Base-by-base conservation (phyloP, 2,888 invertebrate genomes). In the Dascillus cervinus region DNA sequence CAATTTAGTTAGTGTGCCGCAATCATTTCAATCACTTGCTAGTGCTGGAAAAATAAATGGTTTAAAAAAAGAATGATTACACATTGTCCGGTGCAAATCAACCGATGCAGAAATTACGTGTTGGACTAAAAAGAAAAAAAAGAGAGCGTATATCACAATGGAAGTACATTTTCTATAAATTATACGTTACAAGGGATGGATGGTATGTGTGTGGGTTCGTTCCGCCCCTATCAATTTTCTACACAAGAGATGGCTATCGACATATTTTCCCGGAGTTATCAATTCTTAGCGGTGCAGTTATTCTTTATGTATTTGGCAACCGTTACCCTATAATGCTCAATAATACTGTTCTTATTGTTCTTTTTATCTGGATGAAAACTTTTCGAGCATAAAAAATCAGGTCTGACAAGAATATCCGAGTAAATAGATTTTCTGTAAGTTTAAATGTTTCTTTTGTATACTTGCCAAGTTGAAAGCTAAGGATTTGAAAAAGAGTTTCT, bases 361-460 rank as follows among this genome's bases (percentile, higher is more conserved):
- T 39, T 47, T n/a, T 49, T 51, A 51, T 52, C 53, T 44, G 41
- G 46, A 47, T 46, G 47, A 42, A 42, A 53, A 53, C 48, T 54
- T 52, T 44, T 39, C 50, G 37, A 46, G 52, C 54, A 53, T 54
- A 54, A 55, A 53, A 54, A 56, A 56, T 54, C 49, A 44, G 46
- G 39, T 51, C 51, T 49, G 54, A 53, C 52, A 51, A 48, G 52
- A 49, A 53, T 53, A 54, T 52, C 47, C 50, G 42, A 52, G 50
- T 51, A 56, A 55, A 56, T 56, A 55, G 55, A 55, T 56, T 56
- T 49, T n/a, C n/a, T n/a, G n/a, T 40, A 50, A 53, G 46, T 56
- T 52, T 53, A 50, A 54, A 52, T 52, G 53, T 52, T 53, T 44
- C 49, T 47, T 53, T 52, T 53, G 52, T 52, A 43, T 36, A 37